Conservation (phyloP, 2,797 vertebrate species). For the Pelodytes ibericus region DNA sequence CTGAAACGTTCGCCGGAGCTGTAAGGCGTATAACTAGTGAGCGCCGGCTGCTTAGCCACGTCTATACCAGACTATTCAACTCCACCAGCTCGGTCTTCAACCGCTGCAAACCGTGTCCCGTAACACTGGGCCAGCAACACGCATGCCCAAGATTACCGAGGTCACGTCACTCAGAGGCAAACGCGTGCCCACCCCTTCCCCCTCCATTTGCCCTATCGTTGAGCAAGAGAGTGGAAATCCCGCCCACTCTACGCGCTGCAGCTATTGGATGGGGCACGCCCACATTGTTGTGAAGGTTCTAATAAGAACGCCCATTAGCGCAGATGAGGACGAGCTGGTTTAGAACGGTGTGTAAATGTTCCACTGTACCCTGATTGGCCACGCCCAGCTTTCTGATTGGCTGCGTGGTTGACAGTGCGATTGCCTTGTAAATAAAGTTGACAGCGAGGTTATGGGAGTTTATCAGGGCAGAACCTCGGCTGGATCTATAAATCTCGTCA, state of each 20-base stretch:
- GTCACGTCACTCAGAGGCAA: neutral
- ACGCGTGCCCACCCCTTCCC: neutral
- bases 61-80: no score
- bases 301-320: neutral
- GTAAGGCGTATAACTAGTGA: no score
- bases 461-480: no score
- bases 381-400: neutral
- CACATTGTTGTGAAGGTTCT: neutral
- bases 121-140: neutral
- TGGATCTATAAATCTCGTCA: no score
- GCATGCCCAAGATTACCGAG: neutral
- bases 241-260: neutral
- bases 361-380: neutral
- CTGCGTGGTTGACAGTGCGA: neutral
- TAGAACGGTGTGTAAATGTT: neutral
- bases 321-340: neutral
- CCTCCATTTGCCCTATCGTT: neutral
- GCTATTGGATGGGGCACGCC: neutral
- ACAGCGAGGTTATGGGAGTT: no score
- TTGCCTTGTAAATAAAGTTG: no score
- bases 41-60: no score
- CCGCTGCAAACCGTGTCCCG: conserved; percentile 11
- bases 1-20: no score
- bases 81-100: neutral
- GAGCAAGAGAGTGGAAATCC: neutral